Evolutionary conservation across 2,113 vertebrate genomes (phyloP).

Genomic region (Mixornis gularis): DNA sequence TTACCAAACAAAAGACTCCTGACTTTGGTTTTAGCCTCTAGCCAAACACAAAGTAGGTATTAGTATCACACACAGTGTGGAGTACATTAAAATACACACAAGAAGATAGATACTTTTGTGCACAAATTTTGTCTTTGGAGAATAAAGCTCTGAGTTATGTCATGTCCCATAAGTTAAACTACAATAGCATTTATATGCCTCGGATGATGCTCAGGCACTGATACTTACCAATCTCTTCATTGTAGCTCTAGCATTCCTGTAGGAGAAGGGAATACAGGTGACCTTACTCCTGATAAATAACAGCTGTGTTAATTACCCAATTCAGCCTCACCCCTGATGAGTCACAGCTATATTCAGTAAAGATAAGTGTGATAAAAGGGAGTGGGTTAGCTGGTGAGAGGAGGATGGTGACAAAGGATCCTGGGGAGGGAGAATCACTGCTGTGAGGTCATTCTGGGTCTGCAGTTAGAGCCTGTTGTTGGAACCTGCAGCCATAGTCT

Average conservation of each 20-base stretch:
- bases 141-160: not conserved
- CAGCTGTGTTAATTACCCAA: not conserved
- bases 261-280: not conserved
- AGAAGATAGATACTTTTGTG: not conserved
- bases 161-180: not conserved
- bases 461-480: not conserved
- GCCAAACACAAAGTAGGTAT: not conserved
- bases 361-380: not conserved
- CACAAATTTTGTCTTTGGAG: not conserved
- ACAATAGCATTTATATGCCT: not conserved
- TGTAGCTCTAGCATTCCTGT: not conserved
- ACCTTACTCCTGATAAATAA: not conserved
- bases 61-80: not conserved
- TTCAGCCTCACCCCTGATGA: not conserved
- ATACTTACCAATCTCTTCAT: not conserved
- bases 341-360: not conserved
- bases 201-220: not conserved
- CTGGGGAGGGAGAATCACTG: not conserved
- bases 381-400: not conserved
- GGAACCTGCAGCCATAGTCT: not conserved
- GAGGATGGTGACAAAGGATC: not conserved
- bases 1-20: not conserved
- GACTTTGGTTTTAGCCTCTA: not conserved
- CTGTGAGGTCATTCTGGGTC: not conserved
- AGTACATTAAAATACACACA: not conserved